Conservation (phyloP, 2,888 invertebrate genomes). For the Myopa tessellatipennis region DNA sequence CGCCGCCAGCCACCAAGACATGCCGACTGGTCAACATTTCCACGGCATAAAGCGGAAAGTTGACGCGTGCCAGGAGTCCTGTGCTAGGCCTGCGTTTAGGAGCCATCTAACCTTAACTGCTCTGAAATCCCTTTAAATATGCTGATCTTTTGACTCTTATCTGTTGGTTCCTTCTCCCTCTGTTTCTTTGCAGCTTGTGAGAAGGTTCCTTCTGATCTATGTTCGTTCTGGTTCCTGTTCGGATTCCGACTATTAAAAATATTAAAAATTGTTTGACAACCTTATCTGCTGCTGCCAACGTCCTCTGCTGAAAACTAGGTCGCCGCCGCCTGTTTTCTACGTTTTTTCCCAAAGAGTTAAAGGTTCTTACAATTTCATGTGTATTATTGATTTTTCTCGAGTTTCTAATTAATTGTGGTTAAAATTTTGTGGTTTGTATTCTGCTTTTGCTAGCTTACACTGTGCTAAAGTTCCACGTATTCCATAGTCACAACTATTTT, state of each 20-base stretch:
- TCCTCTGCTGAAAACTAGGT: constrained; percentile 31
- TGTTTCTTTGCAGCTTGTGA: too few relatives aligned
- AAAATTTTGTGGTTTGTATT: constrained; percentile 34
- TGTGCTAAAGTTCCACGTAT: constrained; percentile 57
- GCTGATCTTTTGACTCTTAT: too few relatives aligned
- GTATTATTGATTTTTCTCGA: constrained; percentile 41
- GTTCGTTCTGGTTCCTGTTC: too few relatives aligned
- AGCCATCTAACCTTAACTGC: constrained; percentile 68
- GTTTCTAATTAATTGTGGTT: constrained; percentile 36
- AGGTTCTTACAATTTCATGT: neutral
- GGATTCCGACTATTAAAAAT: too few relatives aligned
- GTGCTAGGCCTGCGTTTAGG: constrained; percentile 73
- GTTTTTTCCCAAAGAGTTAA: too few relatives aligned
- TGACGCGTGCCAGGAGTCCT: constrained; percentile 85
- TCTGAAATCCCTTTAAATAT: too few relatives aligned
- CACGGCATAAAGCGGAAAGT: constrained; percentile 92
- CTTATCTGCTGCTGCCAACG: neutral
- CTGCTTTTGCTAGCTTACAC: constrained; percentile 37
- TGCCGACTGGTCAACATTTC: constrained; percentile 92
- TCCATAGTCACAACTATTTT: constrained; percentile 36
- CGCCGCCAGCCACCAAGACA: constrained; percentile 96
- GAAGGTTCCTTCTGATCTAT: too few relatives aligned
- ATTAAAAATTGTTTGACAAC: too few relatives aligned
- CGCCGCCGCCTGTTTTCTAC: constrained; percentile 4
- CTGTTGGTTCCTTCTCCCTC: too few relatives aligned